phyloP scores from a whole-genome alignment of 2,113 vertebrate species.

The Sphaerodactylus townsendi region DNA sequence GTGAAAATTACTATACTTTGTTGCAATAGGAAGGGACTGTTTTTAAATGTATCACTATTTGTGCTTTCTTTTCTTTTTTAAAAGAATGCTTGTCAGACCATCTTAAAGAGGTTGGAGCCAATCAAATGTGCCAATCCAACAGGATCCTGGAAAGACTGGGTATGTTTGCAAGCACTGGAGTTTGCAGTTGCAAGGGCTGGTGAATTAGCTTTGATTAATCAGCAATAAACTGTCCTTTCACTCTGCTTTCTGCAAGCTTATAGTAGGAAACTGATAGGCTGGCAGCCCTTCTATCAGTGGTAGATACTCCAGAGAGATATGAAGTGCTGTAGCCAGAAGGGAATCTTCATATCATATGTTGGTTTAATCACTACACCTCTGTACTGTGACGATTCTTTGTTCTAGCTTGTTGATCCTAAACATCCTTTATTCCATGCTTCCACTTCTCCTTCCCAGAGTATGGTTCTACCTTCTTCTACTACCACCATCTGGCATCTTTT shows the following conservation, averaged over 20 bases:
- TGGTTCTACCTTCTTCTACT: background rate
- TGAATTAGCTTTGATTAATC: background rate
- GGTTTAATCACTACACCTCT: background rate
- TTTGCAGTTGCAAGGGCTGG: background rate
- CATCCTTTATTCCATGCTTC: background rate
- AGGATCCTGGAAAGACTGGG: slow-evolving; percentile 93
- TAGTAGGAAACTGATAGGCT: background rate
- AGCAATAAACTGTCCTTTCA: rapidly evolving
- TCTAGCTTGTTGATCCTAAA: background rate
- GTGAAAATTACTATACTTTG: background rate
- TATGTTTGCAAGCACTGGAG: slow-evolving; percentile 49
- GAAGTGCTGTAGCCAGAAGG: background rate
- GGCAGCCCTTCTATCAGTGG: background rate
- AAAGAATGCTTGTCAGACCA: slow-evolving; percentile 84
- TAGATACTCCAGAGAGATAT: background rate
- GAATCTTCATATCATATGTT: background rate
- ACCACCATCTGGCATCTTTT: background rate
- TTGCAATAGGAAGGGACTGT: background rate
- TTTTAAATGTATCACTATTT: slow-evolving; percentile 3
- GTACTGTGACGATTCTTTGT: background rate
- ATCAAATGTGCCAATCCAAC: slow-evolving; percentile 82
- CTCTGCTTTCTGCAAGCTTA: background rate
- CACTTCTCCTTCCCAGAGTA: background rate
- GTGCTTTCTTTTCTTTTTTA: slow-evolving; percentile 24
- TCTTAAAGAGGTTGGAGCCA: slow-evolving; percentile 83